Percentiles rank a stretch among this genome's conserved stretches.
phyloP scores from a whole-genome alignment of 2,113 vertebrate genomes.

The Caloenas nicobarica region DNA sequence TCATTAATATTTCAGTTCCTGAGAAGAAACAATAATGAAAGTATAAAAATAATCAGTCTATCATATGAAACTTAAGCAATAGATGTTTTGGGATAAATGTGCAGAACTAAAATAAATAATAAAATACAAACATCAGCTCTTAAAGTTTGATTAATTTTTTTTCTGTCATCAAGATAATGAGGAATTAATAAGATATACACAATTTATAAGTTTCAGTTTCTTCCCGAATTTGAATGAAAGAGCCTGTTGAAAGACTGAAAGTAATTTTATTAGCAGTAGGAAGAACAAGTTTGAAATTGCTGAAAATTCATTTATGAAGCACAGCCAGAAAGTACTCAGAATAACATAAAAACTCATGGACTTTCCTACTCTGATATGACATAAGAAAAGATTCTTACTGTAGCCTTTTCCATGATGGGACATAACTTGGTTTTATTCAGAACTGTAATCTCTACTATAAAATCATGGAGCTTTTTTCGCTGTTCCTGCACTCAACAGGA shows the following conservation, averaged over 20 bases:
- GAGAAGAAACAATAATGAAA: background rate
- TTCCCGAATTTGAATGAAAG: background rate
- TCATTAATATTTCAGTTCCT: background rate
- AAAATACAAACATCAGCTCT: background rate
- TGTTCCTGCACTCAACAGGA: background rate
- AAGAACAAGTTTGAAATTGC: slow-evolving; percentile 12
- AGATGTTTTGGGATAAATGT: background rate
- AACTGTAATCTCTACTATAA: background rate
- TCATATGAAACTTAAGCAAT: background rate
- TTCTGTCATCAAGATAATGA: background rate
- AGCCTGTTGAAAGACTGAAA: background rate
- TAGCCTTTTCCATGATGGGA: background rate
- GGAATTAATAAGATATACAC: background rate
- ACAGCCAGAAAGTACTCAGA: background rate
- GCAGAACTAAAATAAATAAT: background rate
- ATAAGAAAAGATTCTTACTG: background rate
- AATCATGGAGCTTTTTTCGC: background rate
- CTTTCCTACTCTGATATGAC: background rate
- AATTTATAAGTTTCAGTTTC: background rate
- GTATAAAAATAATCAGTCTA: background rate
- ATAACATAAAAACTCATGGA: background rate
- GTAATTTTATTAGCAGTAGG: background rate
- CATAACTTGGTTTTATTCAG: background rate
- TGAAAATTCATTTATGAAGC: background rate
- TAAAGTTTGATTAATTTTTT: background rate